These are phyloP conservation scores for Whitmania pigra DNA, from an alignment of 1,140 invertebrate genomes.

Conservation along the genomic window DNA sequence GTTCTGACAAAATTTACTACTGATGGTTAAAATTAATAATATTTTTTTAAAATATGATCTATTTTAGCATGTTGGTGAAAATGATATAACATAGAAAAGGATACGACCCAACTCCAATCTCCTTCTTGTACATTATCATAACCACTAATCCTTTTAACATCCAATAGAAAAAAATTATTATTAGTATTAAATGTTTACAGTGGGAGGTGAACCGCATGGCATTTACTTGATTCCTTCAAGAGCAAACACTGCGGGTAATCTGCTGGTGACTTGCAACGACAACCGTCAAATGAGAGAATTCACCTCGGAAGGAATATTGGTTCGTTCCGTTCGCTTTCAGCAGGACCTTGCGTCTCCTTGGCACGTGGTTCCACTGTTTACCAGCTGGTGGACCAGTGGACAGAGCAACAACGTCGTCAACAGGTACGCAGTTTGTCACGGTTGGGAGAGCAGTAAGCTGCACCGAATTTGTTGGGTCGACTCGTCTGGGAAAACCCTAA, in stretches of 20 bases:
- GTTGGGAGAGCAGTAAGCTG: conserved; percentile 16
- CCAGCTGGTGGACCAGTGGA: not conserved
- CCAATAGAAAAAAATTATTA: too few species aligned
- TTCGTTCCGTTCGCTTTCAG: conserved; percentile 16
- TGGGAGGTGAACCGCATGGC: conserved; percentile 11
- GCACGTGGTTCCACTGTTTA: conserved; percentile 4
- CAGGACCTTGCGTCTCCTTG: conserved; percentile 14
- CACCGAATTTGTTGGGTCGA: conserved; percentile 14
- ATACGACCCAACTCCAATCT: too few species aligned
- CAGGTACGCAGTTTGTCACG: conserved; percentile 17
- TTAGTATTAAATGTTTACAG: conserved; percentile 8
- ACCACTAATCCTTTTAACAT: too few species aligned
- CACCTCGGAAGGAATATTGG: conserved; percentile 1
- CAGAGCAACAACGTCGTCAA: not conserved
- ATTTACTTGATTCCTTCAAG: not conserved
- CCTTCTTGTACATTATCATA: too few species aligned
- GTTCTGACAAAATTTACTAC: not conserved
- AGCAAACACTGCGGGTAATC: not conserved
- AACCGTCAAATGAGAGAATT: conserved; percentile 10
- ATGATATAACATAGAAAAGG: too few species aligned
- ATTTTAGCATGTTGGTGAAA: not conserved
- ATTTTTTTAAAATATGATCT: not conserved
- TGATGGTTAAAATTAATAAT: not conserved
- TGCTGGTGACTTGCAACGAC: conserved; percentile 17
- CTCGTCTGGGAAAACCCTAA: not conserved